A percentile compares a stretch with the other conserved stretches of the same genome.
These are phyloP conservation scores for Flexamia atlantica DNA, from an alignment of 2,888 invertebrate species.

Conservation along the genomic window DNA sequence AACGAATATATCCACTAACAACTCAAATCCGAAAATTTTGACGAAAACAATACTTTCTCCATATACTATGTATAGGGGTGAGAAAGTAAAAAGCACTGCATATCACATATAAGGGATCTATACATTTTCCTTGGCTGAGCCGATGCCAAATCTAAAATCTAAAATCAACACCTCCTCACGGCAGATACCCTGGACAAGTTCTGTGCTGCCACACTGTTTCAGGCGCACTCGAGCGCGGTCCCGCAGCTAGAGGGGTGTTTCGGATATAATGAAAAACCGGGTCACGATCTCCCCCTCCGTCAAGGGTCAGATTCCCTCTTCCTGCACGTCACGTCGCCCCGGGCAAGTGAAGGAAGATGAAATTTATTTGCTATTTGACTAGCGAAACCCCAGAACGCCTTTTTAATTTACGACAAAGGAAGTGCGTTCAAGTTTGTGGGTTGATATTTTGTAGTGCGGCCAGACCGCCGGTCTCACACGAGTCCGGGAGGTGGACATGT, in stretches of 20 bases:
- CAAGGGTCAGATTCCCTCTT: not conserved
- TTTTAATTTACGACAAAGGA: not conserved
- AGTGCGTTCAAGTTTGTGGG: not conserved
- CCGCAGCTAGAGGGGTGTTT: slow-evolving; percentile 30
- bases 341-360: slow-evolving; percentile 6
- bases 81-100: too few species aligned
- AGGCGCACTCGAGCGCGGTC: not conserved
- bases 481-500: not conserved
- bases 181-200: not conserved
- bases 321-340: slow-evolving; percentile 1
- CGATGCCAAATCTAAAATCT: too few species aligned
- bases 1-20: too few species aligned
- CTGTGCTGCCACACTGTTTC: not conserved
- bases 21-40: too few species aligned
- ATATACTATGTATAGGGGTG: too few species aligned
- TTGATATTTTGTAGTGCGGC: not conserved
- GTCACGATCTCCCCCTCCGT: slow-evolving; percentile 3
- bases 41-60: too few species aligned
- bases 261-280: slow-evolving; percentile 32
- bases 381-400: not conserved
- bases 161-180: not conserved
- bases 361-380: slow-evolving; percentile 24
- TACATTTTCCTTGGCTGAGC: too few species aligned
- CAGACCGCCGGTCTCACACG: not conserved
- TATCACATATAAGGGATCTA: too few species aligned